Evolutionary conservation across 2,888 invertebrate genomes (phyloP), one percentile per base, ranked within the genome.

Genomic region (Timema cristinae): DNA sequence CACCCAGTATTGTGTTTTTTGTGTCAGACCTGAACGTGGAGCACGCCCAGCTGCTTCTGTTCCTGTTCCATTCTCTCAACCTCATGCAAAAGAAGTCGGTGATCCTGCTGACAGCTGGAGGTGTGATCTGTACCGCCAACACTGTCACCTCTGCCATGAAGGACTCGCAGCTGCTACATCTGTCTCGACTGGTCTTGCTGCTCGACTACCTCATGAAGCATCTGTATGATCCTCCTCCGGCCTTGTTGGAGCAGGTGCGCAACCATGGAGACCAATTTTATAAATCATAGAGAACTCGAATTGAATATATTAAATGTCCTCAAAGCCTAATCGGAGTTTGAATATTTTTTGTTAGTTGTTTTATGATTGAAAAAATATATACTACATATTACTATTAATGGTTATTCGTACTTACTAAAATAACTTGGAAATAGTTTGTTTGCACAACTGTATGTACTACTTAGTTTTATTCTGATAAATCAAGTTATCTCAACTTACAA

Each of bases 61-160:
- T 97, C 81, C 85, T 98, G 11, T 98, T 98, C 83, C 97, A 98
- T 82, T 95, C 96, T 0, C 83, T 98, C 73, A 96, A 95, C 78
- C 85, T 98, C 74, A 96, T 97, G 94, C 96, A 97, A 83, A 98
- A 97, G 84, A 98, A 98, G 82, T 92, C 94, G 2, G 93, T 98
- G 1, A 85, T 98, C 54, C 86, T 97, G 9, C 86, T 92, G 77
- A 91, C 93, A 51, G 91, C 93, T 2, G 91, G 92, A 75, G 93
- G 89, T 6, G 87, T 90, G 7, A 86, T 90, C 71, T 84, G 89
- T 71, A 90, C 89, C 77, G 88, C 89, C 9, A 90, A 89, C 80
- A 87, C 89, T 6, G 67, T 73, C n/a, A 66, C 51, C 32, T 66
- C 50, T 10, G 78, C 84, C 81, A 82, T 89, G 80, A 85, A 85